Conservation (phyloP, 2,797 vertebrate species). For the Malurus splendens region DNA sequence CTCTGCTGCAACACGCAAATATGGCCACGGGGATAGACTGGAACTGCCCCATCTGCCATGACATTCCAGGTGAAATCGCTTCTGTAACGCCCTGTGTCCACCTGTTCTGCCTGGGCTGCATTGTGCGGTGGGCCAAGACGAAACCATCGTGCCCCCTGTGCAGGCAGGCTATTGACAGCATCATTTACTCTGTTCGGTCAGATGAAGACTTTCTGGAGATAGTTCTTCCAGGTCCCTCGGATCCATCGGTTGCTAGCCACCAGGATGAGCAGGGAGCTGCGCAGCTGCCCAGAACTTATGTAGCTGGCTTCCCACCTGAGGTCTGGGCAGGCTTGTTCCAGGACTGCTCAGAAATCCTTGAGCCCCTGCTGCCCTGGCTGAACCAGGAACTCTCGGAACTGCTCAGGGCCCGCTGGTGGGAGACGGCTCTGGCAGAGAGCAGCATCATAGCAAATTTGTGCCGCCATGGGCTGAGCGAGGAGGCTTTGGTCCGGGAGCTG, state of each 20-base stretch:
- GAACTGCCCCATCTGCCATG: not conserved
- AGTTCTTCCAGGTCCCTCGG: not conserved
- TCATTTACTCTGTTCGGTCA: not conserved
- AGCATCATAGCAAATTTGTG: not conserved
- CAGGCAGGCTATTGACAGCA: not conserved
- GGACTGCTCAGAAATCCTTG: not conserved
- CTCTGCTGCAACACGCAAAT: not conserved
- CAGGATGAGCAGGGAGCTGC: not conserved
- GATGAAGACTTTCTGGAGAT: not conserved
- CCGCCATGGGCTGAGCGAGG: not conserved
- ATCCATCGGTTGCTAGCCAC: not conserved
- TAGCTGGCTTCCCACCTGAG: not conserved
- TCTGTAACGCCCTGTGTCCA: not conserved
- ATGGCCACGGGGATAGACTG: not conserved
- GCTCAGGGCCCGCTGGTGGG: not conserved
- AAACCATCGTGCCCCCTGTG: not conserved
- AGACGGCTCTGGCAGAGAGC: not conserved
- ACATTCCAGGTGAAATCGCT: not conserved
- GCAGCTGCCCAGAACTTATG: fast-evolving
- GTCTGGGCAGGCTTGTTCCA: not conserved
- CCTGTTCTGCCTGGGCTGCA: not conserved
- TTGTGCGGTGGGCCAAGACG: not conserved
- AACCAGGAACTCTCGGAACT: not conserved
- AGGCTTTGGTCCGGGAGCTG: not conserved
- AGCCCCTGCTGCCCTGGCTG: not conserved